Evolutionary conservation across 2,113 vertebrate species (phyloP).

Genomic region (Lagopus leucura): DNA sequence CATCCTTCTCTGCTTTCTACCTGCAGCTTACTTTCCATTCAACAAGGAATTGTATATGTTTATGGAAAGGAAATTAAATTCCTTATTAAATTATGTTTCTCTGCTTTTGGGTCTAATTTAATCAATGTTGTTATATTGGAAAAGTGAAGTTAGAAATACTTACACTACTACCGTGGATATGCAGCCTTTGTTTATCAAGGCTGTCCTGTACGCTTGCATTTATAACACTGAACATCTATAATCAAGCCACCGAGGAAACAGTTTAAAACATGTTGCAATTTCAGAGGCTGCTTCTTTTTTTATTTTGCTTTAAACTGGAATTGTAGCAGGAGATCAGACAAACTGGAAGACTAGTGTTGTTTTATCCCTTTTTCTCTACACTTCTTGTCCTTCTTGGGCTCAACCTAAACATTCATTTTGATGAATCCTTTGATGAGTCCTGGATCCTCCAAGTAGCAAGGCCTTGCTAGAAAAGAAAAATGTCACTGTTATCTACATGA

Average conservation of each 20-base stretch:
- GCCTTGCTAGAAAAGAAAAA: neutral
- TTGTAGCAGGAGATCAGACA: neutral
- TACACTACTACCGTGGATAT: neutral
- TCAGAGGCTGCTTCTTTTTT: neutral
- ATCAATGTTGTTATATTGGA: neutral
- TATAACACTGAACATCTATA: neutral
- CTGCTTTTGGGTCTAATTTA: neutral
- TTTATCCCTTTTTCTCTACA: neutral
- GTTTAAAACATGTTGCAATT: constrained; percentile 2
- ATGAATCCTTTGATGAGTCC: neutral
- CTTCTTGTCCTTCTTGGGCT: neutral
- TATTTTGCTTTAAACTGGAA: neutral
- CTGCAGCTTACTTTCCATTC: neutral
- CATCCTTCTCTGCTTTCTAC: neutral
- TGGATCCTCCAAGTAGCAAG: neutral
- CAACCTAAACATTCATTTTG: neutral
- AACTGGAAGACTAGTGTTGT: neutral
- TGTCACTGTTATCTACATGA: neutral
- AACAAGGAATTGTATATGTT: neutral
- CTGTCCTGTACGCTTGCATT: neutral
- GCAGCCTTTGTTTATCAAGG: neutral
- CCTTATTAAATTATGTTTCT: neutral
- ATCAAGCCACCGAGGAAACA: neutral
- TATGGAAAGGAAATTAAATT: neutral
- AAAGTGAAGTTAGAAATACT: neutral